Evolutionary conservation across 2,888 invertebrate species (phyloP), one percentile per base, ranked within the genome.

Genomic region (Leptopilina myrica): DNA sequence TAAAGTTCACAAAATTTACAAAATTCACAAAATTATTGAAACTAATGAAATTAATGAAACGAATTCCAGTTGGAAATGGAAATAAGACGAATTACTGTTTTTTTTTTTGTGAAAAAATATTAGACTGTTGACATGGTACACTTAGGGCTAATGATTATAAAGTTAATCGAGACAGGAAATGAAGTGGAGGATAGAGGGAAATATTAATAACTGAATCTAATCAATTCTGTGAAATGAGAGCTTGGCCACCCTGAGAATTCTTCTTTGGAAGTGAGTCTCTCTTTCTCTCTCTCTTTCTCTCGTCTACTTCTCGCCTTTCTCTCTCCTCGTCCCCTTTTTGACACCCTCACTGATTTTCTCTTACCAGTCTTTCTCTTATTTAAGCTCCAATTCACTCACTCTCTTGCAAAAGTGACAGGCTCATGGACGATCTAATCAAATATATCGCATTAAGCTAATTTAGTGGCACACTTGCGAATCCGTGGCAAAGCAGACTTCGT

Each of bases 161-260:
- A 89, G 89, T 88, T 90, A 90, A 89, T 89, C 89, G 87, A 49
- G 85, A 87, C 90, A 90, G 91, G 91, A 91, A 91, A 91, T 89
- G 90, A 89, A 89, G 87, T 86, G 89, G 89, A 88, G 89, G 88
- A 90, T 90, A 88, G 89, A 90, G 86, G 86, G 89, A 90, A 91
- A 90, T 90, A 91, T 90, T 90, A 91, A 91, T 91, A 91, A 91
- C 90, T 89, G 90, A 90, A 89, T 90, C 89, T 89, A 90, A 91
- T 91, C 91, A 89, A 90, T 90, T 90, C 89, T 83, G 82, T 88
- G 90, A 89, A 90, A 89, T 86, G 87, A 87, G 84, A 87, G 84
- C 82, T 84, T 86, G 86, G 86, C 86, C 86, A 88, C 87, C 88
- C 88, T 86, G 86, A 84, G 84, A 86, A 85, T 80, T 84, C 83